These are phyloP conservation scores for Nasonovia ribisnigri DNA, from an alignment of 2,888 invertebrate genomes.

Conservation along the genomic window DNA sequence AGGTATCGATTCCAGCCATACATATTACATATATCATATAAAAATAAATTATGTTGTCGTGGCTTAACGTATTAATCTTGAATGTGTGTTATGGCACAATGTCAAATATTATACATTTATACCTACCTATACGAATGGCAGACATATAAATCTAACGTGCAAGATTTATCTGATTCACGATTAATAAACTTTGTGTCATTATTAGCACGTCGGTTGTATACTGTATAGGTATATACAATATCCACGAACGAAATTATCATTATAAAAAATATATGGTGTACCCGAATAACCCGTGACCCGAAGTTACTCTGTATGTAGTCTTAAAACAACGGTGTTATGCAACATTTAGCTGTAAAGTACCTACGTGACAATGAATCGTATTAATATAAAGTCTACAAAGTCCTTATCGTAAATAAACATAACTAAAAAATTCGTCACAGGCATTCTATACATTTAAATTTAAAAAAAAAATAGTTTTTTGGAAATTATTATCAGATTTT, in stretches of 20 bases:
- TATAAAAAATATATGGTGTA: background rate
- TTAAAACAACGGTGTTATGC: background rate
- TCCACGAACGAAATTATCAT: background rate
- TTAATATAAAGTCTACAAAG: background rate
- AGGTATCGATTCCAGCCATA: background rate
- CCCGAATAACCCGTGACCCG: background rate
- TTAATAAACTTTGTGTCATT: slow-evolving; percentile 20
- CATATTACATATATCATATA: background rate
- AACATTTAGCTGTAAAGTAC: background rate
- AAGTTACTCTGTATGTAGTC: background rate
- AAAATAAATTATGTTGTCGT: background rate
- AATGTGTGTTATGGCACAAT: slow-evolving; percentile 4
- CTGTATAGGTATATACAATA: no score
- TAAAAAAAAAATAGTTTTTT: background rate
- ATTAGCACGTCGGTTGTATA: background rate
- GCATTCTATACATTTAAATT: no score
- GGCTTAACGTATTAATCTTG: background rate
- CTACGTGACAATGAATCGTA: background rate
- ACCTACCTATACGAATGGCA: background rate
- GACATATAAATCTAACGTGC: background rate
- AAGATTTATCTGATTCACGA: slow-evolving; percentile 29
- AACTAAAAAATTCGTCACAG: background rate
- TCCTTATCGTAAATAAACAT: background rate
- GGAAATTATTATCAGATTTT: background rate
- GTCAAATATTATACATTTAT: background rate